Percentiles rank a stretch among this genome's conserved stretches.
Evolutionary conservation across 2,888 invertebrate genomes (phyloP).

Genomic region (Linyphia triangularis): DNA sequence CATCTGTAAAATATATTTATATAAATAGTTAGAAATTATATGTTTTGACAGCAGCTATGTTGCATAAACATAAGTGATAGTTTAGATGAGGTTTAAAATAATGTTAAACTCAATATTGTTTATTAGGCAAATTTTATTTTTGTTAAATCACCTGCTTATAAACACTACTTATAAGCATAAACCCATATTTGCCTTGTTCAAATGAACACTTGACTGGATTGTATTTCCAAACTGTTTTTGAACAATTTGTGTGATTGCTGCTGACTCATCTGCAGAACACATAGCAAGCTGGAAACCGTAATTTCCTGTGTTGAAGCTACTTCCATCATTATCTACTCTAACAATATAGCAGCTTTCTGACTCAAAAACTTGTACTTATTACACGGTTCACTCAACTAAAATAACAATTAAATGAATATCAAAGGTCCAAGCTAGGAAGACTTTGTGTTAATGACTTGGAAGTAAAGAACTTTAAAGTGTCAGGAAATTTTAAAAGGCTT

Average conservation of each 20-base stretch:
- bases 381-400: slow-evolving; percentile 38
- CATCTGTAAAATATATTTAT: background rate
- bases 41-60: background rate
- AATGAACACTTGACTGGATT: slow-evolving; percentile 41
- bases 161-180: too few species aligned
- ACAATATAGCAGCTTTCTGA: slow-evolving; percentile 18
- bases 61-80: background rate
- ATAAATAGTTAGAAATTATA: background rate
- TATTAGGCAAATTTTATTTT: too few species aligned
- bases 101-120: too few species aligned
- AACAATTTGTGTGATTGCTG: slow-evolving; percentile 47
- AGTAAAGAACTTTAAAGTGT: slow-evolving; percentile 72
- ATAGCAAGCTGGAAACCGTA: slow-evolving; percentile 47
- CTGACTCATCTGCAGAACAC: slow-evolving; percentile 36
- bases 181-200: slow-evolving; percentile 4
- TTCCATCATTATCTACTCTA: slow-evolving; percentile 37
- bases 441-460: slow-evolving; percentile 53
- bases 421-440: slow-evolving; percentile 62
- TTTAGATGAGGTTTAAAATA: background rate
- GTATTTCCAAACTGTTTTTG: slow-evolving; percentile 46
- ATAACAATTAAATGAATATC: slow-evolving; percentile 47
- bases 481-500: slow-evolving; percentile 65
- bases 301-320: slow-evolving; percentile 55
- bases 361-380: slow-evolving; percentile 50
- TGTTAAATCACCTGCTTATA: too few species aligned